These are phyloP conservation scores for Oncorhynchus masou DNA, from an alignment of 2,113 vertebrate genomes.

Conservation along the genomic window DNA sequence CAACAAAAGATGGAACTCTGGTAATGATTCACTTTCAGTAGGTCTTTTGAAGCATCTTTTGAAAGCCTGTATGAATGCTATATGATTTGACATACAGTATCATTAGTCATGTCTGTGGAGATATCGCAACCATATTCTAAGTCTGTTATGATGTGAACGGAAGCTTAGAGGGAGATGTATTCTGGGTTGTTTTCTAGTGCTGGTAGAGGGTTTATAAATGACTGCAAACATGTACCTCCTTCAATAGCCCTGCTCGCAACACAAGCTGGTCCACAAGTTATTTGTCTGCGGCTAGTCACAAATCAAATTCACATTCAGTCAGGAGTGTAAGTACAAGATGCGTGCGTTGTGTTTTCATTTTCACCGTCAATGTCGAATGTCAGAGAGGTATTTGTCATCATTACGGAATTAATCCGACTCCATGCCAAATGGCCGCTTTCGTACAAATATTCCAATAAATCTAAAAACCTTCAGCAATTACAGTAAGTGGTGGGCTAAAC, in stretches of 20 bases:
- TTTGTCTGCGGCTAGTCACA: slow-evolving; percentile 15
- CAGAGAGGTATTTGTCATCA: slow-evolving; percentile 57
- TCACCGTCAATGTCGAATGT: slow-evolving; percentile 43
- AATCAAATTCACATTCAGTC: slow-evolving; percentile 25
- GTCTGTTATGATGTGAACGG: slow-evolving; percentile 32
- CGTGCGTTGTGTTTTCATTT: slow-evolving; percentile 33
- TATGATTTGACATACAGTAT: slow-evolving; percentile 49
- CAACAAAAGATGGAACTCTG: slow-evolving; percentile 40
- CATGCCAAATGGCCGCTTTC: slow-evolving; percentile 57
- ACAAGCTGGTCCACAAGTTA: too few species aligned
- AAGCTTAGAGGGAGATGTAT: not conserved
- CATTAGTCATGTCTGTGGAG: slow-evolving; percentile 57
- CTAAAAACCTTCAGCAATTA: slow-evolving; percentile 68
- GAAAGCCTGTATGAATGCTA: slow-evolving; percentile 47
- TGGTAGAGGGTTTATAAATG: not conserved
- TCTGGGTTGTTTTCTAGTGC: not conserved
- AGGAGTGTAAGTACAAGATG: slow-evolving; percentile 21
- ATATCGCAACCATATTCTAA: slow-evolving; percentile 29
- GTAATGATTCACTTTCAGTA: slow-evolving; percentile 25
- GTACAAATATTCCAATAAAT: slow-evolving; percentile 62
- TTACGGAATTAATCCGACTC: slow-evolving; percentile 65
- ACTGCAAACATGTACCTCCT: not conserved
- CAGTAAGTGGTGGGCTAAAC: slow-evolving; percentile 60
- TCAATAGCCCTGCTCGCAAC: too few species aligned
- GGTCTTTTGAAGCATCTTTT: slow-evolving; percentile 17